Percentiles rank a stretch among this genome's conserved stretches.
phyloP scores from a whole-genome alignment of 2,113 vertebrate genomes.

The Poeciliopsis prolifica region DNA sequence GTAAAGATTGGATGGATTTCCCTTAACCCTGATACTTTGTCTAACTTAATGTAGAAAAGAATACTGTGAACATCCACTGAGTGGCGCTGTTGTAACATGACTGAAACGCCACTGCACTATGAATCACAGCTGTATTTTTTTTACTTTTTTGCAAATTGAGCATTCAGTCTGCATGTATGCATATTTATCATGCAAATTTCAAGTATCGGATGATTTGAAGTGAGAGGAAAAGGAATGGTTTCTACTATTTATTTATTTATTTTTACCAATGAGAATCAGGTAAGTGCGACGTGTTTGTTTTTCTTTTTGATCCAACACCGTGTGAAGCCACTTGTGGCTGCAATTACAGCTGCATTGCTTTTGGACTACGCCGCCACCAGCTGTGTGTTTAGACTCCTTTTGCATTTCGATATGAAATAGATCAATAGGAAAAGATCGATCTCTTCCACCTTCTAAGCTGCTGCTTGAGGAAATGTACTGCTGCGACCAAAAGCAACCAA shows the following conservation, averaged over 20 bases:
- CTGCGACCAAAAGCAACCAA: too few relatives aligned
- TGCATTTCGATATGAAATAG: too few relatives aligned
- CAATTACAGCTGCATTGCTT: background rate
- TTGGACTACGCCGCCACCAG: background rate
- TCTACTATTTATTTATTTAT: too few relatives aligned
- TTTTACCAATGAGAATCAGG: background rate
- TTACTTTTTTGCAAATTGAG: too few relatives aligned
- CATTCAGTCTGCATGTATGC: too few relatives aligned
- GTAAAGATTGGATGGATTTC: background rate
- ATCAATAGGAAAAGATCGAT: too few relatives aligned
- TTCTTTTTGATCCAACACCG: background rate
- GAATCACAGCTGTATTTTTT: background rate
- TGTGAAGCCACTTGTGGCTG: background rate
- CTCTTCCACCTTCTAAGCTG: too few relatives aligned
- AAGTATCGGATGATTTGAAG: too few relatives aligned
- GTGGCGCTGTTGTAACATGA: constrained; percentile 56
- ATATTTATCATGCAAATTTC: too few relatives aligned
- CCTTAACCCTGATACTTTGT: background rate
- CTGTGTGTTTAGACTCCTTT: too few relatives aligned
- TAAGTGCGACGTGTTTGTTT: background rate
- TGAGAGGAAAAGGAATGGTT: too few relatives aligned
- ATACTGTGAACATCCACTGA: constrained; percentile 43
- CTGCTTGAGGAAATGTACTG: too few relatives aligned
- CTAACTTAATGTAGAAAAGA: background rate
- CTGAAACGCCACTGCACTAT: background rate